Conservation (phyloP, 2,888 invertebrate species). For the Tenthredo mesomela region DNA sequence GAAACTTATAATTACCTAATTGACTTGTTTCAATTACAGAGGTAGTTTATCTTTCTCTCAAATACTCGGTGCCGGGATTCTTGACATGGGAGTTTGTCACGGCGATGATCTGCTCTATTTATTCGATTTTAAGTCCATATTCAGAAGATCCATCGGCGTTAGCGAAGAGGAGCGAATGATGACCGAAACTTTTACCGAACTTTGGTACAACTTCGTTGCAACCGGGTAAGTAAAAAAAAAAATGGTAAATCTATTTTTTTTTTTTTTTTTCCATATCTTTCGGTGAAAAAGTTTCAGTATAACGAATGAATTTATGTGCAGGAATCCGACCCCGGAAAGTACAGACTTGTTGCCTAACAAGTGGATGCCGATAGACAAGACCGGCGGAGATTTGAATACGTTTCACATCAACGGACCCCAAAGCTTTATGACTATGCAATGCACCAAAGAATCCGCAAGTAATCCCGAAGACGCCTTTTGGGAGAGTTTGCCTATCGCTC, state of each 20-base stretch:
- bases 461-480: slow-evolving; percentile 40
- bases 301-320: slow-evolving; percentile 17
- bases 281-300: neutral
- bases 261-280: no score
- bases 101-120: slow-evolving; percentile 51
- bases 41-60: slow-evolving; percentile 44
- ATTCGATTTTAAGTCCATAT: slow-evolving; percentile 42
- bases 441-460: neutral
- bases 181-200: slow-evolving; percentile 52
- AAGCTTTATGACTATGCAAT: slow-evolving; percentile 44
- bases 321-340: slow-evolving; percentile 47
- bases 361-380: slow-evolving; percentile 43
- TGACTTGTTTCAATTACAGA: slow-evolving; percentile 29
- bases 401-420: slow-evolving; percentile 47
- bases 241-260: neutral
- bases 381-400: slow-evolving; percentile 33
- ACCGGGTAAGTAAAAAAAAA: slow-evolving; percentile 37
- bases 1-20: slow-evolving; percentile 35
- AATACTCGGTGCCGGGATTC: slow-evolving; percentile 41
- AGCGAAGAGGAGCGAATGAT: slow-evolving; percentile 36
- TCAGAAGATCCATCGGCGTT: slow-evolving; percentile 27
- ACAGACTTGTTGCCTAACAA: slow-evolving; percentile 39
- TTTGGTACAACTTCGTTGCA: slow-evolving; percentile 53
- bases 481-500: slow-evolving; percentile 47
- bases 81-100: slow-evolving; percentile 49